Evolutionary conservation across 2,888 invertebrate genomes (phyloP).

Genomic region (Dryomyza anilis): DNA sequence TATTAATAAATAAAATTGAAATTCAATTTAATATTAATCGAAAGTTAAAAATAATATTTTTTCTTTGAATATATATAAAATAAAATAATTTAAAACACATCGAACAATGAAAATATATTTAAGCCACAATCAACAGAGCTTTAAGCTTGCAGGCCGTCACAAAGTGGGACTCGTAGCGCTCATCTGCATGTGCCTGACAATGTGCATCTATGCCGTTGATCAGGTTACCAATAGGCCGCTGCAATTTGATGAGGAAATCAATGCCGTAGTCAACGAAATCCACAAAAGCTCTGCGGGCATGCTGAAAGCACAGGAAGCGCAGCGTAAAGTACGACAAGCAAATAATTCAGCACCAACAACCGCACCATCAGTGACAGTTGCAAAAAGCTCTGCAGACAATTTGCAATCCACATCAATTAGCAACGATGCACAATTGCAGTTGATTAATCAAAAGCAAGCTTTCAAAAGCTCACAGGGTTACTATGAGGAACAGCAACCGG

Average conservation of each 20-base stretch:
- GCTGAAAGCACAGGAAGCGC: not conserved
- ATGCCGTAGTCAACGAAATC: not conserved
- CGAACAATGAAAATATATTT: not conserved
- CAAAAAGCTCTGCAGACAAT: too few species aligned
- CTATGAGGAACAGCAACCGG: slow-evolving; percentile 39
- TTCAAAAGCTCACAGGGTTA: slow-evolving; percentile 20
- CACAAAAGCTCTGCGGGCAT: not conserved
- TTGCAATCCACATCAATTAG: too few species aligned
- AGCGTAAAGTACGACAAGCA: not conserved
- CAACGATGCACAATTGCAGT: too few species aligned
- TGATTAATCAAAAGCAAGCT: too few species aligned
- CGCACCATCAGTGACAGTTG: too few species aligned
- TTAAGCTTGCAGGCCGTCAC: not conserved
- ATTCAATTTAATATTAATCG: not conserved
- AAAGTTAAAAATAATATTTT: not conserved
- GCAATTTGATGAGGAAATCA: too few species aligned
- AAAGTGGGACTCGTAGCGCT: too few species aligned
- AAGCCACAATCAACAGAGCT: not conserved
- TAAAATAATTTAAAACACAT: too few species aligned
- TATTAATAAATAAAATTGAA: not conserved
- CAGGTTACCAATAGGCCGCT: too few species aligned
- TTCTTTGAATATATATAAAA: not conserved
- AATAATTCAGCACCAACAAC: too few species aligned
- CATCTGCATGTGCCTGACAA: too few species aligned
- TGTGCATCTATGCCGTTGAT: too few species aligned